Evolutionary conservation across 2,113 vertebrate species (phyloP).

Genomic region (Indri indri): DNA sequence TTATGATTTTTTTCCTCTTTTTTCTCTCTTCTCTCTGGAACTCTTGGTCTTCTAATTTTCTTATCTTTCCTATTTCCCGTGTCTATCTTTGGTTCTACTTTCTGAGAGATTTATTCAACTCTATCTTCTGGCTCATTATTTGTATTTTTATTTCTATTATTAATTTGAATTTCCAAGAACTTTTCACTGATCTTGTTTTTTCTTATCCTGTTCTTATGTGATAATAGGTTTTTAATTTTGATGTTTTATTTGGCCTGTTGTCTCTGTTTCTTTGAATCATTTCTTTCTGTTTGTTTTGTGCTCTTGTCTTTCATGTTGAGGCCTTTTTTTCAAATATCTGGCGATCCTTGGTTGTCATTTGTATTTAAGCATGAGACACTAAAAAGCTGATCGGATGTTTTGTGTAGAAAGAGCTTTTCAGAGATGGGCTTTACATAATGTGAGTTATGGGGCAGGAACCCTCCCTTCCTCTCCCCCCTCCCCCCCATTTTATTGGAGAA

Average conservation of each 20-base stretch:
- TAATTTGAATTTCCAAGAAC: not conserved
- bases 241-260: conserved; percentile 8
- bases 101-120: not conserved
- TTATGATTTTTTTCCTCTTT: not conserved
- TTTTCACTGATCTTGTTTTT: not conserved
- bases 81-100: conserved; percentile 1
- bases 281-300: not conserved
- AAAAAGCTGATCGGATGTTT: not conserved
- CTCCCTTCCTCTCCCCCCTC: not conserved
- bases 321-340: not conserved
- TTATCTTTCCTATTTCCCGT: not conserved
- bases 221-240: not conserved
- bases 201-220: not conserved
- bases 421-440: not conserved
- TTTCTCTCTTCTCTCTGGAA: not conserved
- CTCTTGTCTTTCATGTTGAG: not conserved
- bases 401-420: not conserved
- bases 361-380: not conserved
- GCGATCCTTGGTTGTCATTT: not conserved
- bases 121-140: conserved; percentile 13
- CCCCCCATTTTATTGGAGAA: not conserved
- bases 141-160: conserved; percentile 5
- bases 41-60: conserved; percentile 4
- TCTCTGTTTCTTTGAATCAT: not conserved
- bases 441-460: not conserved